These are phyloP conservation scores for Parasteatoda tepidariorum DNA, from an alignment of 1,140 invertebrate species.

Conservation along the genomic window DNA sequence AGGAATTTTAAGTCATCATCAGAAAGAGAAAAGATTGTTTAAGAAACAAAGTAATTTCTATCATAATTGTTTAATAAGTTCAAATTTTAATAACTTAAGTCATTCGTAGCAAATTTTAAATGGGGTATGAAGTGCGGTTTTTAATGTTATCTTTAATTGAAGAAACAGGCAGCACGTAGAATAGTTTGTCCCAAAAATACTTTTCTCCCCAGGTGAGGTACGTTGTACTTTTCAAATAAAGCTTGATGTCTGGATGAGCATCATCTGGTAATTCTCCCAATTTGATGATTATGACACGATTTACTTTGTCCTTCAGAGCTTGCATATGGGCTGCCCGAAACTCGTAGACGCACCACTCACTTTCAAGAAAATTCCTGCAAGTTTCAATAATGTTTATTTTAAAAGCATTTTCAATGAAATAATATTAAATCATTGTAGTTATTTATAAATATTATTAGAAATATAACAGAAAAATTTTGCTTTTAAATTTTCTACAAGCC, in stretches of 20 bases:
- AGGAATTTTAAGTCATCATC: not conserved
- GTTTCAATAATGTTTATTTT: not conserved
- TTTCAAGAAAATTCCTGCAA: conserved; percentile 65
- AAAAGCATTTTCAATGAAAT: not conserved
- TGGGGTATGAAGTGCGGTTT: not conserved
- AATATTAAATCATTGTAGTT: not conserved
- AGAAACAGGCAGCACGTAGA: conserved; percentile 80
- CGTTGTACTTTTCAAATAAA: conserved; percentile 93
- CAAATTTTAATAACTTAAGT: not conserved
- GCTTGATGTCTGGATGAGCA: conserved; percentile 83
- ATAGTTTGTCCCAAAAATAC: conserved; percentile 92
- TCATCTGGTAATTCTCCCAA: conserved; percentile 63
- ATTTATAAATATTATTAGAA: not conserved
- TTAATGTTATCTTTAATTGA: not conserved
- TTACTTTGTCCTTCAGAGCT: conserved; percentile 63
- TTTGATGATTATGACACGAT: conserved; percentile 65
- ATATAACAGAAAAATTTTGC: not conserved
- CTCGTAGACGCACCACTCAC: conserved; percentile 67
- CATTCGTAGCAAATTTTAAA: not conserved
- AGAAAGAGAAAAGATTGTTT: not conserved
- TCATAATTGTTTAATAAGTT: not conserved
- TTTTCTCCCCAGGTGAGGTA: conserved; percentile 92
- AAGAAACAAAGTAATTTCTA: not conserved
- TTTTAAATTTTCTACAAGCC: too few relatives aligned
- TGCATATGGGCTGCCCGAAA: conserved; percentile 65